A percentile compares a stretch with the other conserved stretches of the same genome.
Evolutionary conservation across 2,797 vertebrate genomes (phyloP).

Genomic region (Brachymystax lenok): DNA sequence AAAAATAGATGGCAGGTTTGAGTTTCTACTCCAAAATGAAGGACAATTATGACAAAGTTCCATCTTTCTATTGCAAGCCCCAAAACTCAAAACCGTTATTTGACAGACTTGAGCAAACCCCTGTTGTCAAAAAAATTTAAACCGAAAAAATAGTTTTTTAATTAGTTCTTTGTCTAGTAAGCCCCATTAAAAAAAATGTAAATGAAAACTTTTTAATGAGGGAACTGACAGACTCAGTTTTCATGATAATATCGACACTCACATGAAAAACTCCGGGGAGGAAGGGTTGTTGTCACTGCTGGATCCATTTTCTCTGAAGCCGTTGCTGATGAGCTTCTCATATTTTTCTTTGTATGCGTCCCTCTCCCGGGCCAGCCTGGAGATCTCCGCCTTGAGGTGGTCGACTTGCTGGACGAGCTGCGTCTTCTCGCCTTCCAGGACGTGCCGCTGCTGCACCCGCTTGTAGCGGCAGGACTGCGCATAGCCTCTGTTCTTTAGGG

Average conservation of each 20-base stretch:
- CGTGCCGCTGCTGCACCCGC: slow-evolving; percentile 97
- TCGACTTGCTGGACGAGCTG: slow-evolving; percentile 97
- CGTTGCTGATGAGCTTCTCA: slow-evolving; percentile 96
- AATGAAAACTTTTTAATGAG: slow-evolving; percentile 71
- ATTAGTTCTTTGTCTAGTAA: slow-evolving; percentile 78
- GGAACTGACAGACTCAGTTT: slow-evolving; percentile 70
- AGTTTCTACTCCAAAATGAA: slow-evolving; percentile 73
- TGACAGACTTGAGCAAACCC: slow-evolving; percentile 59
- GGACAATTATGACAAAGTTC: slow-evolving; percentile 61
- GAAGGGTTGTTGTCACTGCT: slow-evolving; percentile 98
- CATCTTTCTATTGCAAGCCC: slow-evolving; percentile 65
- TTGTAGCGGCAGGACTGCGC: slow-evolving; percentile 98
- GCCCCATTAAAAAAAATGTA: slow-evolving; percentile 72
- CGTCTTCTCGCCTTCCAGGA: slow-evolving; percentile 98
- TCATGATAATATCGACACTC: slow-evolving; percentile 81
- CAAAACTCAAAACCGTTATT: slow-evolving; percentile 48
- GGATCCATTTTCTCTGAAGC: slow-evolving; percentile 96
- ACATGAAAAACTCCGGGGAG: slow-evolving; percentile 99
- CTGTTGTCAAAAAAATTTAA: slow-evolving; percentile 50
- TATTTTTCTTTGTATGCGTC: slow-evolving; percentile 99
- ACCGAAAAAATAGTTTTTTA: slow-evolving; percentile 61
- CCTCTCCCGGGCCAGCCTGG: slow-evolving; percentile 96
- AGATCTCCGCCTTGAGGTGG: slow-evolving; percentile 98
- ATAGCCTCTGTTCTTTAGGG: slow-evolving; percentile 98
- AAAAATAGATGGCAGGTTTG: slow-evolving; percentile 76